These are phyloP conservation scores for Microcebus griseorufus DNA, from an alignment of 2,113 vertebrate species.

Conservation along the genomic window DNA sequence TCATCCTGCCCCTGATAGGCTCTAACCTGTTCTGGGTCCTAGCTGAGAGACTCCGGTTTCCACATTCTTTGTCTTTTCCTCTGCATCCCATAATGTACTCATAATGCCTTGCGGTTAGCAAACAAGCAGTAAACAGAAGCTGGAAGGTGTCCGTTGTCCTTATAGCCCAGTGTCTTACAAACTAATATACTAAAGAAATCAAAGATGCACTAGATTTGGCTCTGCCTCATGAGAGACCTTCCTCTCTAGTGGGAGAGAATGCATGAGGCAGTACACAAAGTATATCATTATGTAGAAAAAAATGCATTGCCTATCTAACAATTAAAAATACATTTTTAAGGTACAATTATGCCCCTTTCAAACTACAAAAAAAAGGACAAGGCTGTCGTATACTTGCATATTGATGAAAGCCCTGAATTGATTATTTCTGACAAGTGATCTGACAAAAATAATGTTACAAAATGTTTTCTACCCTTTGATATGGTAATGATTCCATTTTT, in stretches of 20 bases:
- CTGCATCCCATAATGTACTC: too few species aligned
- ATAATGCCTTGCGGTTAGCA: too few species aligned
- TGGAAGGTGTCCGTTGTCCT: too few species aligned
- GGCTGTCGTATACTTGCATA: neutral
- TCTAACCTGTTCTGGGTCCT: too few species aligned
- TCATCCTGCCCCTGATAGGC: too few species aligned
- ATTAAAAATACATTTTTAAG: neutral
- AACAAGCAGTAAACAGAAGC: too few species aligned
- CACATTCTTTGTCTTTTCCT: too few species aligned
- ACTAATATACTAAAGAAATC: neutral
- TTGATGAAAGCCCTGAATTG: neutral
- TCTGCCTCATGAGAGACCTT: neutral
- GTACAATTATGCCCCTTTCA: neutral
- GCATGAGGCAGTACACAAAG: neutral
- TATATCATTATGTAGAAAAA: neutral
- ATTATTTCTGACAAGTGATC: neutral
- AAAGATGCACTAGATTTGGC: neutral
- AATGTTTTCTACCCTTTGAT: neutral
- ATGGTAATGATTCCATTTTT: neutral
- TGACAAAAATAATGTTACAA: neutral
- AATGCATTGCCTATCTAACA: neutral
- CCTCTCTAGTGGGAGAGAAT: neutral
- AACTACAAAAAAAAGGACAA: neutral
- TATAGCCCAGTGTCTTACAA: too few species aligned
- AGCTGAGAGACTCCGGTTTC: too few species aligned